Evolutionary conservation across 1,140 invertebrate genomes (phyloP).

Genomic region (Vollenhovia emeryi): DNA sequence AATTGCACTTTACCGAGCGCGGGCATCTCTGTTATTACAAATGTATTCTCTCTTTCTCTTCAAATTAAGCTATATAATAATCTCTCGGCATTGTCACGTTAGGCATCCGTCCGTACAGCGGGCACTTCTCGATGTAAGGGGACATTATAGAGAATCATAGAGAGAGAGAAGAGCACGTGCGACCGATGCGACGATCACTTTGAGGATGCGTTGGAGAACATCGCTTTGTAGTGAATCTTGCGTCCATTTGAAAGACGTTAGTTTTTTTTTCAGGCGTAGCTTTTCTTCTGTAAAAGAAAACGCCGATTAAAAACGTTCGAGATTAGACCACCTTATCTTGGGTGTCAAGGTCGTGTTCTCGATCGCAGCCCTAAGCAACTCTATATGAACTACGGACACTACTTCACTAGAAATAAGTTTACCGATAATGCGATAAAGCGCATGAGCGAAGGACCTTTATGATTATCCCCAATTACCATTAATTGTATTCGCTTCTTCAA

Average conservation of each 20-base stretch:
- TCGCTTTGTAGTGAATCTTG: constrained; percentile 19
- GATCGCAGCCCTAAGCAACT: constrained; percentile 14
- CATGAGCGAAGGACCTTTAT: not conserved
- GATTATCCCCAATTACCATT: constrained; percentile 33
- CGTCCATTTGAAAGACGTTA: not conserved
- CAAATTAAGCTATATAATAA: constrained; percentile 59
- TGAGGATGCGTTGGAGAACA: constrained; percentile 41
- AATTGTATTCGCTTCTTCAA: constrained; percentile 46
- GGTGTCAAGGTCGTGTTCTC: constrained; percentile 20
- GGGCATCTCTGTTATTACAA: constrained; percentile 53
- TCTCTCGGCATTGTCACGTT: constrained; percentile 62
- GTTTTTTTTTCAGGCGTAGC: not conserved
- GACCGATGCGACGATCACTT: constrained; percentile 46
- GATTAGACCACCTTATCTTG: not conserved
- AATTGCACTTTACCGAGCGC: constrained; percentile 69
- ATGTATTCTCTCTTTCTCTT: constrained; percentile 64
- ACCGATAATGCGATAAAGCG: not conserved
- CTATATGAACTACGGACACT: not conserved
- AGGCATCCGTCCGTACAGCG: constrained; percentile 74
- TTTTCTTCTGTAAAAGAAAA: not conserved
- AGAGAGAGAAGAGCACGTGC: constrained; percentile 10
- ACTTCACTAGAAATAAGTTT: constrained; percentile 3
- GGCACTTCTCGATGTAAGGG: constrained; percentile 67
- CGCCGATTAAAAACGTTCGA: not conserved
- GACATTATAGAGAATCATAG: constrained; percentile 17